A percentile compares a stretch with the other conserved stretches of the same genome.
Evolutionary conservation across 1,140 invertebrate species (phyloP).

Genomic region (Zaprionus davidi): DNA sequence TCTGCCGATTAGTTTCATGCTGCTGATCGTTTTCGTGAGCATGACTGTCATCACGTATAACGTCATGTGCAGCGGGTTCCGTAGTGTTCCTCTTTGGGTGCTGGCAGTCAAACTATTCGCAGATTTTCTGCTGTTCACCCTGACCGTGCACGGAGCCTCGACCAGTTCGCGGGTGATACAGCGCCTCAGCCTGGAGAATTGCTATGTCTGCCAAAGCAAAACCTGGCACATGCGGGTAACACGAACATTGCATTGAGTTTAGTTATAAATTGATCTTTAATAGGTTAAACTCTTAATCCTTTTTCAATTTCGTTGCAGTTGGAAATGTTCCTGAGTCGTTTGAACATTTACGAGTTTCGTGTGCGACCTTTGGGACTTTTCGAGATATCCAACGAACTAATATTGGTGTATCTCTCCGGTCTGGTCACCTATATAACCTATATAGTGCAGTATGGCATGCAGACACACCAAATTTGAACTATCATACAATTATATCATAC

Average conservation of each 20-base stretch:
- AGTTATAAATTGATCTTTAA: no score
- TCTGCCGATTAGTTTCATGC: constrained; percentile 38
- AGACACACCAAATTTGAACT: constrained; percentile 43
- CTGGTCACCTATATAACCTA: constrained; percentile 68
- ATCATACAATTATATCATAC: no score
- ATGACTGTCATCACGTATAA: constrained; percentile 47
- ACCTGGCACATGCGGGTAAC: constrained; percentile 57
- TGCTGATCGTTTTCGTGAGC: constrained; percentile 42
- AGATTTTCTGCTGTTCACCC: constrained; percentile 58
- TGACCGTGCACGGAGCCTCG: constrained; percentile 58
- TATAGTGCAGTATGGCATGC: constrained; percentile 59
- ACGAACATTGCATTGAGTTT: neutral
- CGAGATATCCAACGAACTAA: constrained; percentile 68
- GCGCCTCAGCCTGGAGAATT: constrained; percentile 58
- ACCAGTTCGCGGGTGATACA: constrained; percentile 46
- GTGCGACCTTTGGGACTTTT: constrained; percentile 62
- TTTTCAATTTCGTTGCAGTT: constrained; percentile 35
- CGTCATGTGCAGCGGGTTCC: constrained; percentile 39
- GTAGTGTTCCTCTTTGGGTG: constrained; percentile 35
- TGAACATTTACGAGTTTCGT: constrained; percentile 61
- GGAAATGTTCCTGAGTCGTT: constrained; percentile 63
- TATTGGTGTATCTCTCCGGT: constrained; percentile 60
- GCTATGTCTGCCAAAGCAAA: constrained; percentile 44
- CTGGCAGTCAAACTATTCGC: constrained; percentile 48
- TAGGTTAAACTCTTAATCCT: neutral